phyloP scores from a whole-genome alignment of 2,888 invertebrate species.

The Ecliptopera silaceata region DNA sequence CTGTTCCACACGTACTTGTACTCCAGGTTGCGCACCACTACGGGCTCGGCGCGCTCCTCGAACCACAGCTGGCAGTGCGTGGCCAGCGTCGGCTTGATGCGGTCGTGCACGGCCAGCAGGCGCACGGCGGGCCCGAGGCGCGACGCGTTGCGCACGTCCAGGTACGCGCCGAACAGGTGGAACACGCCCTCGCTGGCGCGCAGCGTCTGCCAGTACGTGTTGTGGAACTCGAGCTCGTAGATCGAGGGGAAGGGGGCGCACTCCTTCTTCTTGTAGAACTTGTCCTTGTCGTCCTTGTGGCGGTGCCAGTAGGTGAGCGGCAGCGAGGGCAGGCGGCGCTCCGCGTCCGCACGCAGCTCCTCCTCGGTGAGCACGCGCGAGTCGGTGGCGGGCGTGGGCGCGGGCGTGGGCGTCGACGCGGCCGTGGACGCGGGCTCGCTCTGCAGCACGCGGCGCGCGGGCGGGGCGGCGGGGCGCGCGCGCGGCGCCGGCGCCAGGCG shows the following conservation, averaged over 20 bases:
- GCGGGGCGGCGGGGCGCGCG: slow-evolving; percentile 33
- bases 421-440: slow-evolving; percentile 51
- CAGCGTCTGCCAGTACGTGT: slow-evolving; percentile 96
- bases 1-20: slow-evolving; percentile 97
- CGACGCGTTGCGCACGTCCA: slow-evolving; percentile 91
- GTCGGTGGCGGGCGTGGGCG: slow-evolving; percentile 49
- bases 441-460: slow-evolving; percentile 32
- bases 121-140: slow-evolving; percentile 92
- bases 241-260: slow-evolving; percentile 94
- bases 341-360: slow-evolving; percentile 89
- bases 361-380: slow-evolving; percentile 88
- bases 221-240: slow-evolving; percentile 96
- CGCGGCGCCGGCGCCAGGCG: slow-evolving; percentile 52
- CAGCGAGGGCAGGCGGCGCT: slow-evolving; percentile 90
- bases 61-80: slow-evolving; percentile 96
- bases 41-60: slow-evolving; percentile 91
- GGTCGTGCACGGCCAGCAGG: slow-evolving; percentile 94
- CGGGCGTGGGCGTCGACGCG: slow-evolving; percentile 42
- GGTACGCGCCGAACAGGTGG: slow-evolving; percentile 94
- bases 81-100: slow-evolving; percentile 91
- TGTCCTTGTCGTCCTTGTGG: slow-evolving; percentile 90
- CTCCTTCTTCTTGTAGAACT: slow-evolving; percentile 85
- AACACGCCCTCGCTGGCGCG: slow-evolving; percentile 93
- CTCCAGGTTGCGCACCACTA: slow-evolving; percentile 91
- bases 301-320: slow-evolving; percentile 94